Evolutionary conservation across 2,888 invertebrate genomes (phyloP).

Genomic region (Unio pictorum): DNA sequence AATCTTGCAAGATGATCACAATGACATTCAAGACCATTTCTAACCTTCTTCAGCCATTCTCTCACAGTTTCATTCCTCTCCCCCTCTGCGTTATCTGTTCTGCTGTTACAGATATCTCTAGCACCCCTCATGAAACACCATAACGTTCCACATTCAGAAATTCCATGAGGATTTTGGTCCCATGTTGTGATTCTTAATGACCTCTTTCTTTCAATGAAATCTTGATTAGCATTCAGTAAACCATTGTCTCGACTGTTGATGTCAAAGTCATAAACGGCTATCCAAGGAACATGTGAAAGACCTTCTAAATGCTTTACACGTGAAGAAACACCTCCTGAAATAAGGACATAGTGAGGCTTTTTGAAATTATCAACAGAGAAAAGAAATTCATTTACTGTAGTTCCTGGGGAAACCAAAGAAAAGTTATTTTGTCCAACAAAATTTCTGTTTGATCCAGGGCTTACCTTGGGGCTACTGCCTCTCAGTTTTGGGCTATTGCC

Average conservation of each 20-base stretch:
- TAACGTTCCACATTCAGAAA: slow-evolving; percentile 20
- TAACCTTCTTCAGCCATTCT: slow-evolving; percentile 15
- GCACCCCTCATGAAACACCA: slow-evolving; percentile 38
- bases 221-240: slow-evolving; percentile 23
- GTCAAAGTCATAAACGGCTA: slow-evolving; percentile 42
- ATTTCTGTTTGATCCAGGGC: background rate
- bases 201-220: slow-evolving; percentile 14
- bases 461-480: background rate
- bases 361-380: slow-evolving; percentile 8
- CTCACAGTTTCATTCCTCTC: background rate
- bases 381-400: too few relatives aligned
- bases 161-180: slow-evolving; percentile 11
- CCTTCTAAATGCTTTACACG: slow-evolving; percentile 11
- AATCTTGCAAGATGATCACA: slow-evolving; percentile 17
- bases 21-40: slow-evolving; percentile 11
- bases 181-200: slow-evolving; percentile 25
- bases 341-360: slow-evolving; percentile 32
- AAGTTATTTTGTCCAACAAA: too few relatives aligned
- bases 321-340: slow-evolving; percentile 20
- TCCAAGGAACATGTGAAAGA: slow-evolving; percentile 35
- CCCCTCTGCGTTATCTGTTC: slow-evolving; percentile 1
- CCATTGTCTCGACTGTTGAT: slow-evolving; percentile 27
- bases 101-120: slow-evolving; percentile 19
- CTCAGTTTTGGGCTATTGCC: background rate
- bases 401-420: too few relatives aligned